Percentiles rank a stretch among this genome's conserved stretches.
These are phyloP conservation scores for Syrrhaptes paradoxus DNA, from an alignment of 2,113 vertebrate species.

Conservation along the genomic window DNA sequence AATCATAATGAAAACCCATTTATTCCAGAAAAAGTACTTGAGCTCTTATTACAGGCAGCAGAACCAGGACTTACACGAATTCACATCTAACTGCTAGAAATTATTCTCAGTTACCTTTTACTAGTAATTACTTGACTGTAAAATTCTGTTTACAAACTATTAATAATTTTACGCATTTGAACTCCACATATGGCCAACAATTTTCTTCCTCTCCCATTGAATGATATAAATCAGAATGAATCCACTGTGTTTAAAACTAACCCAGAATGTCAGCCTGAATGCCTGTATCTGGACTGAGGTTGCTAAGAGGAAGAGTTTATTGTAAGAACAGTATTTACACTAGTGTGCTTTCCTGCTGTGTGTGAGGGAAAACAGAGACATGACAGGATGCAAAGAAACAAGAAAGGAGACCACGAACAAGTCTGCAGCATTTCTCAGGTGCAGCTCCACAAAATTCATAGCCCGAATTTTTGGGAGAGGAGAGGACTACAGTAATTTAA, in stretches of 20 bases:
- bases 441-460: neutral
- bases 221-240: neutral
- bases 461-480: neutral
- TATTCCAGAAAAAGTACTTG: neutral
- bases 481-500: neutral
- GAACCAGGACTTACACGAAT: neutral
- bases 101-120: neutral
- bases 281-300: neutral
- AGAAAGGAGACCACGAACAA: neutral
- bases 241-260: neutral
- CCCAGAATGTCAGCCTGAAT: neutral
- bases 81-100: neutral
- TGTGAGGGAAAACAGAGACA: neutral
- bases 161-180: neutral
- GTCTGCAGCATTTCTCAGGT: neutral
- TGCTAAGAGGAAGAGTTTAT: neutral
- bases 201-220: neutral
- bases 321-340: neutral
- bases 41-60: neutral
- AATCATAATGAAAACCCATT: neutral
- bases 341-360: neutral
- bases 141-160: neutral
- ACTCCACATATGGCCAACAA: neutral
- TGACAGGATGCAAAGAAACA: neutral
- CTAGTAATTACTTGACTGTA: neutral